Evolutionary conservation across 2,797 vertebrate species (phyloP).

Genomic region (Pelobates cultripes): DNA sequence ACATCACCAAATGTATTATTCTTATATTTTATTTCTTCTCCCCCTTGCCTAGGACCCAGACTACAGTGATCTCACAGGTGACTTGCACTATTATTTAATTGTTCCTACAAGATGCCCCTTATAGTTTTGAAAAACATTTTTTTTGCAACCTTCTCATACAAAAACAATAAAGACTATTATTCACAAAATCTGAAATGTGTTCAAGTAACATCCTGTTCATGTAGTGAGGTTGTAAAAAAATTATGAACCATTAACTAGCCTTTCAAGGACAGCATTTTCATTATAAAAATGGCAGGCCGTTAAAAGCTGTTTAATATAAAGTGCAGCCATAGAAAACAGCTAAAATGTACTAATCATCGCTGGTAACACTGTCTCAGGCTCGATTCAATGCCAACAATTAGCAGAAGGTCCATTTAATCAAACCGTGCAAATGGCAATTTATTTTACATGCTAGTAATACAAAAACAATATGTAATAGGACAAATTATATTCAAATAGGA

Average conservation of each 20-base stretch:
- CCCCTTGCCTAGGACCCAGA: too few relatives aligned
- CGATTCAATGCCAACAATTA: constrained; percentile 8
- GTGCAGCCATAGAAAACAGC: constrained; percentile 1
- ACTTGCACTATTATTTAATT: too few relatives aligned
- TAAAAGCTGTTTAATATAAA: constrained; percentile 23
- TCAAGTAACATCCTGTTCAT: background rate
- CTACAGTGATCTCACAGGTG: too few relatives aligned
- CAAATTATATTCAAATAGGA: background rate
- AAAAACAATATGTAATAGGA: background rate
- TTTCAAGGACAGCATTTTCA: constrained; percentile 17
- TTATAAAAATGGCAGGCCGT: constrained; percentile 8
- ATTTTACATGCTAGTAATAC: background rate
- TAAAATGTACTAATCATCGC: background rate
- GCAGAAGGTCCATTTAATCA: constrained; percentile 1
- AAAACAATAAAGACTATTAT: too few relatives aligned
- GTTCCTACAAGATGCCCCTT: too few relatives aligned
- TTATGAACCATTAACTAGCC: background rate
- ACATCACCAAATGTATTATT: too few relatives aligned
- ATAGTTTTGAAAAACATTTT: too few relatives aligned
- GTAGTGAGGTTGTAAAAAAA: constrained; percentile 6
- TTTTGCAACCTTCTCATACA: too few relatives aligned
- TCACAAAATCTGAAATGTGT: background rate
- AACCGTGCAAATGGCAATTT: background rate
- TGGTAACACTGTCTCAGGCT: too few relatives aligned
- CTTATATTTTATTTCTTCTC: too few relatives aligned